phyloP scores from a whole-genome alignment of 2,888 invertebrate species.

The Ennomos quercinarius region DNA sequence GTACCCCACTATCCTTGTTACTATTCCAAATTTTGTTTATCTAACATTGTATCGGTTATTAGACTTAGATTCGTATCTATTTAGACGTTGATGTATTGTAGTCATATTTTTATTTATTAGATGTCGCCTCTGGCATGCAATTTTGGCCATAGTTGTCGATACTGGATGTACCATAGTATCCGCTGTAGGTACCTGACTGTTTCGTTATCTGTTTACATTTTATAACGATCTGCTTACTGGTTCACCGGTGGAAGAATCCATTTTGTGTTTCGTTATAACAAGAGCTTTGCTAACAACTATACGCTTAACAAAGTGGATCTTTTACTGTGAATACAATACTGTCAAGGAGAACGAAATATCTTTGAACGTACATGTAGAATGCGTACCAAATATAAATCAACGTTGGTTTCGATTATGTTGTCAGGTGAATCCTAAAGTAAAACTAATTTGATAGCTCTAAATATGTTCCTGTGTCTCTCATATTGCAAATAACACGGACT shows the following conservation, averaged over 20 bases:
- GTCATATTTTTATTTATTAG: constrained; percentile 31
- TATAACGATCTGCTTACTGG: constrained; percentile 22
- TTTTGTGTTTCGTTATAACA: constrained; percentile 38
- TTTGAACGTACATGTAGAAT: constrained; percentile 23
- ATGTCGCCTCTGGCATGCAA: constrained; percentile 47
- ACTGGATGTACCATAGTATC: constrained; percentile 3
- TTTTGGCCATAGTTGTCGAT: constrained; percentile 36
- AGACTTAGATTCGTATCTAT: constrained; percentile 27
- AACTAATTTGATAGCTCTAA: no score
- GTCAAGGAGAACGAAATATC: constrained; percentile 5
- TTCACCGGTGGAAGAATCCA: constrained; percentile 39
- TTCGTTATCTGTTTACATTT: constrained; percentile 32
- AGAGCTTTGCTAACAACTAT: constrained; percentile 37
- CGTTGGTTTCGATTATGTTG: no score
- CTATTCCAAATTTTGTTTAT: constrained; percentile 50
- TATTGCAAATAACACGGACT: no score
- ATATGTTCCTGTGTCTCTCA: no score
- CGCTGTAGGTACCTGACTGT: constrained; percentile 45
- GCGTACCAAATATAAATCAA: constrained; percentile 3
- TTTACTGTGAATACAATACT: constrained; percentile 31
- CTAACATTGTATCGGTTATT: constrained; percentile 41
- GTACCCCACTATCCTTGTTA: constrained; percentile 62
- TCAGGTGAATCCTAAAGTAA: no score
- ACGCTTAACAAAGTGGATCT: constrained; percentile 42
- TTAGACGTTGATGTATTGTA: constrained; percentile 35